Evolutionary conservation across 2,113 vertebrate species (phyloP).

Genomic region (Myotis yumanensis): DNA sequence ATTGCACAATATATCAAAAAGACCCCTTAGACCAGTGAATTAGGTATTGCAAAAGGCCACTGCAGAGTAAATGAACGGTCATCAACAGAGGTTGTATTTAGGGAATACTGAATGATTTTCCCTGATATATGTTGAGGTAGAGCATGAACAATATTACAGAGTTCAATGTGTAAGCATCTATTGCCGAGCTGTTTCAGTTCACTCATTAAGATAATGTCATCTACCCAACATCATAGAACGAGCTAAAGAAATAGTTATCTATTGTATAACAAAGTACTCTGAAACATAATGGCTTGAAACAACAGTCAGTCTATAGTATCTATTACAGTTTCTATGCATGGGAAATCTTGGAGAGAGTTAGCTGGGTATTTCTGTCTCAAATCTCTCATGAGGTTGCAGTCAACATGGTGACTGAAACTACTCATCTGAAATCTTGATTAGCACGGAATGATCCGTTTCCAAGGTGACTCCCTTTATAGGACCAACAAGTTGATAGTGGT

Average conservation of each 20-base stretch:
- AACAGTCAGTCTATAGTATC: background rate
- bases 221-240: background rate
- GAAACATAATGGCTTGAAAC: background rate
- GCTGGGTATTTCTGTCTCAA: background rate
- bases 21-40: constrained; percentile 56
- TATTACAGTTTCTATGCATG: background rate
- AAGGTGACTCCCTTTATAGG: background rate
- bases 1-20: constrained; percentile 68
- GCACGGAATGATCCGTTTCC: background rate
- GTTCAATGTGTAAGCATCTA: background rate
- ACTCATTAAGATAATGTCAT: background rate
- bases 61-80: constrained; percentile 71
- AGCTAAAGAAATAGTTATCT: background rate
- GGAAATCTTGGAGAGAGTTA: background rate
- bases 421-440: background rate
- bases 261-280: background rate
- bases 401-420: background rate
- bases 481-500: background rate
- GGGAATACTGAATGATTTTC: background rate
- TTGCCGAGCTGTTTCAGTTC: background rate
- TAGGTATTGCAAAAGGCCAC: constrained; percentile 68
- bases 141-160: background rate
- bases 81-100: constrained; percentile 35
- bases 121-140: background rate
- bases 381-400: background rate